phyloP scores from a whole-genome alignment of 2,113 vertebrate species.

The Carettochelys insculpta region DNA sequence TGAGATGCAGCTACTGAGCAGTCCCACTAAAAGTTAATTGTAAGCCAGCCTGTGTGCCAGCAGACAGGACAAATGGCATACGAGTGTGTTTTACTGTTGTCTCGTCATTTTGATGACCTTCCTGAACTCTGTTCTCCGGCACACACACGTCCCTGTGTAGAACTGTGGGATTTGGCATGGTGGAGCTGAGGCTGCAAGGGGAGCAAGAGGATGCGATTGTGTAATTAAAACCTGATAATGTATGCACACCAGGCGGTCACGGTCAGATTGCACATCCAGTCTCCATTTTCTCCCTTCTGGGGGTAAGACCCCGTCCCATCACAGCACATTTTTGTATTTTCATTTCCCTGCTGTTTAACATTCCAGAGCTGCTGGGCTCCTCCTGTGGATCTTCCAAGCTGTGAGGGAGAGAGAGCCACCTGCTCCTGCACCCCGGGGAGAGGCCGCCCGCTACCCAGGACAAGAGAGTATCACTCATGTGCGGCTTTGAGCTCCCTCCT shows the following conservation, averaged over 20 bases:
- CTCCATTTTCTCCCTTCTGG: not conserved
- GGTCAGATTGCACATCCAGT: not conserved
- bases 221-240: not conserved
- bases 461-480: conserved; percentile 24
- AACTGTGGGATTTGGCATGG: not conserved
- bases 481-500: conserved; percentile 32
- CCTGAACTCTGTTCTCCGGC: not conserved
- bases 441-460: conserved; percentile 35
- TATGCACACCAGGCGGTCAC: not conserved
- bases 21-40: not conserved
- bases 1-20: not conserved
- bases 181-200: not conserved
- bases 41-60: not conserved
- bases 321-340: not conserved
- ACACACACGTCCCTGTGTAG: not conserved
- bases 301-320: not conserved
- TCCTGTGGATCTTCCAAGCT: conserved; percentile 9
- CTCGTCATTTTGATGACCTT: not conserved
- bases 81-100: not conserved
- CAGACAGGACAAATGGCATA: not conserved
- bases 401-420: not conserved
- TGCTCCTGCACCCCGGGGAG: not conserved
- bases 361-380: conserved; percentile 7
- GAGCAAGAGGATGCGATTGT: not conserved
- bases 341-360: not conserved